Conservation (phyloP, 1,140 invertebrate genomes). For the Eciton burchellii region DNA sequence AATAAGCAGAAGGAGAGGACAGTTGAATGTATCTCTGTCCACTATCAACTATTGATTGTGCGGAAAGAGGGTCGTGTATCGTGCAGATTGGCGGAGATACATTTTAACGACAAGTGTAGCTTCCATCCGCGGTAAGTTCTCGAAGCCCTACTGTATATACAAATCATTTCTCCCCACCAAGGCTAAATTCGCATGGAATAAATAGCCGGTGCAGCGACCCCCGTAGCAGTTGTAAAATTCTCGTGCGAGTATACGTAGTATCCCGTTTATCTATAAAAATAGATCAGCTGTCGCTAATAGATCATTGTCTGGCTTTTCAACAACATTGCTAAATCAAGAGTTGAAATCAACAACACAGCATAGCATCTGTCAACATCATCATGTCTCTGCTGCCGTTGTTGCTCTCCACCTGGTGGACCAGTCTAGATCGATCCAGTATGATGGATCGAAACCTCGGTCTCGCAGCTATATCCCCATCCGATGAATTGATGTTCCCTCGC, state of each 20-base stretch:
- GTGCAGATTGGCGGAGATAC: conserved; percentile 17
- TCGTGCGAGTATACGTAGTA: neutral
- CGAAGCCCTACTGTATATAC: neutral
- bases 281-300: neutral
- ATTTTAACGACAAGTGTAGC: conserved; percentile 10
- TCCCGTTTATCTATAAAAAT: neutral
- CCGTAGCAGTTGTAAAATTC: conserved; percentile 31
- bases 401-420: conserved; percentile 81
- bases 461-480: conserved; percentile 70
- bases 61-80: conserved; percentile 11
- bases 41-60: neutral
- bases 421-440: conserved; percentile 70
- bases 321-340: neutral
- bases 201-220: conserved; percentile 31
- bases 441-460: conserved; percentile 79
- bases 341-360: neutral
- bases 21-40: conserved; percentile 9
- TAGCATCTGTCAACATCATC: neutral
- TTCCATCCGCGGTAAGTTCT: conserved; percentile 47
- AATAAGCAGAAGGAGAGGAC: conserved; percentile 8
- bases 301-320: neutral
- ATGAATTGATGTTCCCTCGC: neutral
- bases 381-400: conserved; percentile 84
- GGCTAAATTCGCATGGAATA: conserved; percentile 24
- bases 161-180: neutral